phyloP scores from a whole-genome alignment of 2,888 invertebrate species.

The Eupithecia abbreviata region DNA sequence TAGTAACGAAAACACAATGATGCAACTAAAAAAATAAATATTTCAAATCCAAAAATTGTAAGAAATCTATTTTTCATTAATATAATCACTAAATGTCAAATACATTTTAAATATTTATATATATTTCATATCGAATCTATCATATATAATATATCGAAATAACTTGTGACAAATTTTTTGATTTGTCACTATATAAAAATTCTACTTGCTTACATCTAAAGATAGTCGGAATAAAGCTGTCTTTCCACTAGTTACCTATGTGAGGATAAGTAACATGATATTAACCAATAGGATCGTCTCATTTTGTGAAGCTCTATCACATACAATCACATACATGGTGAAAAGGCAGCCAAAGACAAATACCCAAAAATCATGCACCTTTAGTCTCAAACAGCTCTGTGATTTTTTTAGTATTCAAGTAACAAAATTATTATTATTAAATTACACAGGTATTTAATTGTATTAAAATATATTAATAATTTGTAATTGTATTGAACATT shows the following conservation, averaged over 20 bases:
- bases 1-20: constrained; percentile 16
- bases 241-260: not conserved
- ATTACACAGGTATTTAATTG: not conserved
- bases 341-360: not conserved
- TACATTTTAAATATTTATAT: constrained; percentile 20
- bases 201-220: constrained; percentile 27
- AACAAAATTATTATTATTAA: not conserved
- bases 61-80: not conserved
- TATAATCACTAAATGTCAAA: not conserved
- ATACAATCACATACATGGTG: too few species aligned
- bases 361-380: not conserved
- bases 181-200: constrained; percentile 25
- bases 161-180: constrained; percentile 7
- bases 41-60: constrained; percentile 19
- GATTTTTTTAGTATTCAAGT: not conserved
- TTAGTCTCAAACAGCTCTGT: not conserved
- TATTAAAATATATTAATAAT: not conserved
- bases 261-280: not conserved
- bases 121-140: too few species aligned
- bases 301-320: not conserved
- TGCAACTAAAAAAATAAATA: constrained; percentile 30
- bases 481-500: not conserved
- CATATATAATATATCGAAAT: constrained; percentile 17
- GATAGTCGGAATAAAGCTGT: constrained; percentile 13
- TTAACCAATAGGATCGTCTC: not conserved